These are phyloP conservation scores for Eptesicus fuscus DNA, from an alignment of 2,113 vertebrate genomes.

Conservation along the genomic window DNA sequence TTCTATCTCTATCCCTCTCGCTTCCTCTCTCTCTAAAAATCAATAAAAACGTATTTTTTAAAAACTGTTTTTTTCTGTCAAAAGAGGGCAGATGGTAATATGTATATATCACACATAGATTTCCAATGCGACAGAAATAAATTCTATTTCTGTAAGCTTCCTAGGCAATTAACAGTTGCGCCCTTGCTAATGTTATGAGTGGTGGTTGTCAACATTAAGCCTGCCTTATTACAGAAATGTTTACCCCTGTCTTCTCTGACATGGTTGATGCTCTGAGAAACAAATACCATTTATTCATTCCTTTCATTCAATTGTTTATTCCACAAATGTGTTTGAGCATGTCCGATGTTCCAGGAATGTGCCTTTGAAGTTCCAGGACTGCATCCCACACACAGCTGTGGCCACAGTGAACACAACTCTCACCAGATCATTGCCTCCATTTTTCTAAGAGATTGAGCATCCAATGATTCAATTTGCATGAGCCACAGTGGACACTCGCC, in stretches of 20 bases:
- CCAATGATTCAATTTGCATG: background rate
- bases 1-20: no score
- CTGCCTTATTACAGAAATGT: background rate
- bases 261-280: background rate
- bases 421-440: background rate
- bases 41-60: no score
- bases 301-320: background rate
- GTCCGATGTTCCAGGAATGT: background rate
- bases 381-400: no score
- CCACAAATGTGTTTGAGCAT: background rate
- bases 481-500: background rate
- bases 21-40: no score
- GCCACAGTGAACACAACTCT: background rate
- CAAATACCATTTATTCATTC: background rate
- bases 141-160: background rate
- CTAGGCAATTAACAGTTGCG: background rate
- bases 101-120: background rate
- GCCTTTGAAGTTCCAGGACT: background rate
- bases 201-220: background rate
- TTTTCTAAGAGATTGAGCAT: background rate
- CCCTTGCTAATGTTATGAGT: background rate
- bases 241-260: background rate
- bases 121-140: background rate
- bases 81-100: background rate
- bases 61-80: background rate